Evolutionary conservation across 2,113 vertebrate genomes (phyloP).

Genomic region (Notiomystis cincta): DNA sequence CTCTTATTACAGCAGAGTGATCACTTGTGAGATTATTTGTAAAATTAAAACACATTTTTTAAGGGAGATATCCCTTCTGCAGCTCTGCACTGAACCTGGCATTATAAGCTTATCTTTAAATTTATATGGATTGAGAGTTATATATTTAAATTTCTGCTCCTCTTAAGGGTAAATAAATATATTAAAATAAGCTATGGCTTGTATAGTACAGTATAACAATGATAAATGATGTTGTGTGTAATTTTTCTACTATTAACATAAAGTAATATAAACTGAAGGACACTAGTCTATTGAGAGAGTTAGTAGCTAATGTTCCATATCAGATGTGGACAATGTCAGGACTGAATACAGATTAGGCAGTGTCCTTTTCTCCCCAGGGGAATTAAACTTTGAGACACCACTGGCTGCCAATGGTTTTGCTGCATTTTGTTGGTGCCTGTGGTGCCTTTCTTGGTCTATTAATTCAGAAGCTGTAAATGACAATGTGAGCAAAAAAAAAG

Average conservation of each 20-base stretch:
- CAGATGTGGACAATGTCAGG: slow-evolving; percentile 99
- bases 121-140: slow-evolving; percentile 35
- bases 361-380: slow-evolving; percentile 97
- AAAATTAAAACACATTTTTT: slow-evolving; percentile 9
- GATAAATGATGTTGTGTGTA: slow-evolving; percentile 99
- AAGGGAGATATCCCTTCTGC: not conserved
- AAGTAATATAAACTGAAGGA: slow-evolving; percentile 99
- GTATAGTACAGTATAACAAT: slow-evolving; percentile 90
- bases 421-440: slow-evolving; percentile 89
- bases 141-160: slow-evolving; percentile 77
- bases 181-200: slow-evolving; percentile 81
- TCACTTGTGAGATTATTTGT: not conserved
- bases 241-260: slow-evolving; percentile 99
- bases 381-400: slow-evolving; percentile 94
- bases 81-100: slow-evolving; percentile 9
- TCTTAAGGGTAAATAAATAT: slow-evolving; percentile 94
- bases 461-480: slow-evolving; percentile 84
- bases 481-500: slow-evolving; percentile 77
- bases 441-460: slow-evolving; percentile 92
- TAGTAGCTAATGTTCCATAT: slow-evolving; percentile 99
- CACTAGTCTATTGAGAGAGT: slow-evolving; percentile 99
- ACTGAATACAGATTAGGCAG: slow-evolving; percentile 99
- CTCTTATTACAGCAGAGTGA: not conserved
- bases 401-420: slow-evolving; percentile 88
- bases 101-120: slow-evolving; percentile 57